Base-by-base conservation (phyloP, 2,797 vertebrate genomes). In the Apodemus agrarius region DNA sequence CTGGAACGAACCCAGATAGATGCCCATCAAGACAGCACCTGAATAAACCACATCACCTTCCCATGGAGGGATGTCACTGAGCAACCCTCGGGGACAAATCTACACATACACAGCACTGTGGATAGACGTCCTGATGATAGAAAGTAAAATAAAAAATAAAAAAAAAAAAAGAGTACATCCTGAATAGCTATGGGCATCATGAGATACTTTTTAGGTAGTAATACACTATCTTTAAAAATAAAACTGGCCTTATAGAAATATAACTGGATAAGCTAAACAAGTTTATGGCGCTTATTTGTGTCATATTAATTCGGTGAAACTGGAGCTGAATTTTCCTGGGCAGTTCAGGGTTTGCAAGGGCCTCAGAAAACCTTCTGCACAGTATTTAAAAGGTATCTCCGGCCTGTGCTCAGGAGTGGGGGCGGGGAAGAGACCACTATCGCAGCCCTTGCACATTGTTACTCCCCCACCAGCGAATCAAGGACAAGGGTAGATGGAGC, bases 211-310 rank as follows among this genome's bases (percentile, higher is more conserved):
- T 84, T 91, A 61, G 61, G 29, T 87, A 83, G 40, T 93, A 91
- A 83, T 87, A 85, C 4, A 88, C 69, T 6, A 37, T 34, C n/a
- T 61, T 43, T 63, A 1, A 19, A 43, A 97, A 87, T n/a, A 59
- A 59, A 88, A 76, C 6, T 82, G 83, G 49, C 43, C 87, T 94
- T 89, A 69, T 74, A 59, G 26, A 12, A 83, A n/a, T 87, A 90
- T 2, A 57, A 46, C 59, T 87, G 84, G n/a, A 52, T 84, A 13
- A 19, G 46, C n/a, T 84, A n/a, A 31, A 34, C 31, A 2, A 29
- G 81, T 76, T 40, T 69, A 79, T 78, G 90, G 14, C 78, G 43
- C 75, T 22, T 46, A 69, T 54, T 69, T 59, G 63, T 75, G 76
- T 5, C 67, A 26, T 29, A 59, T 40, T 67, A 40, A 4, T 21